These are phyloP conservation scores for Aptenodytes forsteri DNA, from an alignment of 2,113 vertebrate species.

Conservation along the genomic window DNA sequence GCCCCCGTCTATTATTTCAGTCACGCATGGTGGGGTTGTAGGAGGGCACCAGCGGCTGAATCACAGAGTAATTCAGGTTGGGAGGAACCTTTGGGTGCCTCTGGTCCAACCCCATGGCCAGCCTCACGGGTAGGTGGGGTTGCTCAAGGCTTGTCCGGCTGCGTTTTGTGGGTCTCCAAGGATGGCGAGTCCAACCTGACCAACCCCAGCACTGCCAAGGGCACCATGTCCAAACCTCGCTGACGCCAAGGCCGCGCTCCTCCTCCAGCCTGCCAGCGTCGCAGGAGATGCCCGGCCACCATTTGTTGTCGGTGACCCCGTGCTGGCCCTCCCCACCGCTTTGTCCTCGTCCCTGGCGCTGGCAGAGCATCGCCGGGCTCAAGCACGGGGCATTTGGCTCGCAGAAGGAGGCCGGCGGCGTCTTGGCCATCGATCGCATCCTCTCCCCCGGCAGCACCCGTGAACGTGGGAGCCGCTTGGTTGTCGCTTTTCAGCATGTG, in stretches of 20 bases:
- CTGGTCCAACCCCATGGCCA: rapidly evolving
- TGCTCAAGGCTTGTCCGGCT: not conserved
- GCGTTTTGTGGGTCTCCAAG: not conserved
- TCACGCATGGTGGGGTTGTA: rapidly evolving
- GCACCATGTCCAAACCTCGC: rapidly evolving
- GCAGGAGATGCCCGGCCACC: not conserved
- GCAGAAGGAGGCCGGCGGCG: rapidly evolving
- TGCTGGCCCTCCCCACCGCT: not conserved
- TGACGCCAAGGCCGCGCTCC: not conserved
- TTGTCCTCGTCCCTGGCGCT: not conserved
- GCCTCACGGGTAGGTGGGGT: not conserved
- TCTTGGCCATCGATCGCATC: rapidly evolving
- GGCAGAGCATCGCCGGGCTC: rapidly evolving
- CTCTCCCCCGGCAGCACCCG: not conserved
- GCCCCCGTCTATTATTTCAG: not conserved
- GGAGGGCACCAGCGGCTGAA: not conserved
- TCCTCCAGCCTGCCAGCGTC: not conserved
- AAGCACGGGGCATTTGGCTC: rapidly evolving
- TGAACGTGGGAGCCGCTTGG: not conserved
- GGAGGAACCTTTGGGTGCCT: not conserved
- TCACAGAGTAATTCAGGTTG: not conserved
- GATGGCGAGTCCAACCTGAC: not conserved
- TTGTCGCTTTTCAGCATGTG: not conserved
- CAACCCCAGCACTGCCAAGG: not conserved
- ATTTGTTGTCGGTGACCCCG: not conserved